Conservation (phyloP, 2,888 invertebrate genomes). For the Amphimallon solstitiale region DNA sequence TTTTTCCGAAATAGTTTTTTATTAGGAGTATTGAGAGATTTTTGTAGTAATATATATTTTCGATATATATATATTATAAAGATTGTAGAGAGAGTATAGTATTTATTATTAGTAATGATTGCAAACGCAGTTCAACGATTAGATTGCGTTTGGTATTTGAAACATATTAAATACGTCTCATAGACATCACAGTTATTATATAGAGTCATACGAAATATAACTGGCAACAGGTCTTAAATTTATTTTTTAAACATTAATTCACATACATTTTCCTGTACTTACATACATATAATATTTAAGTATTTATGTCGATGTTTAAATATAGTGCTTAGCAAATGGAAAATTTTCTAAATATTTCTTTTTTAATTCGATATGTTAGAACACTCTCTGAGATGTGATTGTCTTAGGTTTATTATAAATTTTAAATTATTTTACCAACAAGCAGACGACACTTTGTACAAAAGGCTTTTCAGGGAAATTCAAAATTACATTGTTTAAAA, state of each 20-base stretch:
- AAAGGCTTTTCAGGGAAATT: too few relatives aligned
- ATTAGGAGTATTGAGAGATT: constrained; percentile 17
- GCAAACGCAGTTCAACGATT: background rate
- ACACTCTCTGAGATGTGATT: too few relatives aligned
- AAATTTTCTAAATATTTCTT: too few relatives aligned
- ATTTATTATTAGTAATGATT: background rate
- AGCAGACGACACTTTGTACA: too few relatives aligned
- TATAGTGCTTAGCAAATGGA: too few relatives aligned
- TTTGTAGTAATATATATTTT: constrained; percentile 20
- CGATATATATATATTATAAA: background rate
- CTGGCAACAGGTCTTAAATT: background rate
- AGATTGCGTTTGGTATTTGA: constrained; percentile 15
- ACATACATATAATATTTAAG: too few relatives aligned
- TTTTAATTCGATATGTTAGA: too few relatives aligned
- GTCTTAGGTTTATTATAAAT: too few relatives aligned
- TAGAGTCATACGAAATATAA: constrained; percentile 9
- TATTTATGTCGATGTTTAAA: too few relatives aligned
- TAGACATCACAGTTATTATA: constrained; percentile 23
- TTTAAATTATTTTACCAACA: too few relatives aligned
- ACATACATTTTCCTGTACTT: background rate
- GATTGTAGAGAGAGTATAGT: background rate
- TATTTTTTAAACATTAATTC: background rate
- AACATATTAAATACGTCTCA: constrained; percentile 8
- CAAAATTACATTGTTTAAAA: too few relatives aligned
- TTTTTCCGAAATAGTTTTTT: background rate